These are phyloP conservation scores for Melanotaenia nigrans DNA, from an alignment of 2,797 vertebrate genomes.

Conservation along the genomic window DNA sequence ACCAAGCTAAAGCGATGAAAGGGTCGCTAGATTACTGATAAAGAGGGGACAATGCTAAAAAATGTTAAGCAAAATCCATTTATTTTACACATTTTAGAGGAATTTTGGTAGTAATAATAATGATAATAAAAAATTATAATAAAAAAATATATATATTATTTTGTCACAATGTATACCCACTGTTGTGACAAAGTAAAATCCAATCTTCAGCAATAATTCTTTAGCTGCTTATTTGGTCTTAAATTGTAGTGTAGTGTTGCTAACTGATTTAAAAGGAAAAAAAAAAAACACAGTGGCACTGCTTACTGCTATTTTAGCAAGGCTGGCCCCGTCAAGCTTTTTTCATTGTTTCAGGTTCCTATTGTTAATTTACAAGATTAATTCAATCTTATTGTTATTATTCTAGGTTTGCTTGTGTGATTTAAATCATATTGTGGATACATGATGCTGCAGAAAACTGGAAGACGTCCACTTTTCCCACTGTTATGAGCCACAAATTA, in stretches of 20 bases:
- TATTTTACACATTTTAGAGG: constrained; percentile 13
- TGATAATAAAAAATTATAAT: not conserved
- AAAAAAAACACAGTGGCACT: constrained; percentile 7
- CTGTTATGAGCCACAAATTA: constrained; percentile 30
- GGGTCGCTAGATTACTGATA: constrained; percentile 52
- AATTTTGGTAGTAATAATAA: constrained; percentile 2
- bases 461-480: constrained; percentile 20
- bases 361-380: constrained; percentile 55
- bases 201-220: constrained; percentile 36
- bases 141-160: too few species aligned
- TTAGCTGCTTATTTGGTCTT: constrained; percentile 40
- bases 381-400: constrained; percentile 48
- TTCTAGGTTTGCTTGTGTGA: constrained; percentile 51
- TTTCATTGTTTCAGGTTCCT: constrained; percentile 54
- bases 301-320: constrained; percentile 46
- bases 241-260: constrained; percentile 43
- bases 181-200: constrained; percentile 17
- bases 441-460: constrained; percentile 12
- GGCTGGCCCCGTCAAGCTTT: constrained; percentile 38
- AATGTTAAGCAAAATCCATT: constrained; percentile 14
- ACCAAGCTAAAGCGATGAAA: constrained; percentile 41
- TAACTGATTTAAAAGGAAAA: not conserved
- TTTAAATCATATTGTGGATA: constrained; percentile 48
- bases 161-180: not conserved
- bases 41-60: constrained; percentile 9